Evolutionary conservation across 2,113 vertebrate genomes (phyloP), one percentile per base, ranked within the genome.

Genomic region (Zosterops pallidus): DNA sequence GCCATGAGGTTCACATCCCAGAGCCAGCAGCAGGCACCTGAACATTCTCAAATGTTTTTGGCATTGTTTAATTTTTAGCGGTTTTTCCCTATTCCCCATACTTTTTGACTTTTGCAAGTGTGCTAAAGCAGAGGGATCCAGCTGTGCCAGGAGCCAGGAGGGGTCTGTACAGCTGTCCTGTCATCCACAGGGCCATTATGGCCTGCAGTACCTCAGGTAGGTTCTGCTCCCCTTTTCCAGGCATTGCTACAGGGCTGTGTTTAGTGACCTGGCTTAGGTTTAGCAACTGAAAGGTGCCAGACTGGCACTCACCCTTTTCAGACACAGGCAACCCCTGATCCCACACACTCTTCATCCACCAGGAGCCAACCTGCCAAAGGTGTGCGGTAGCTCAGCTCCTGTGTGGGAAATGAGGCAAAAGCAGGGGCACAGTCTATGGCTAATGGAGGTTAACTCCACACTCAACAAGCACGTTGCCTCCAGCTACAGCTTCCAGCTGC

Each of bases 371-470:
- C 31, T 21, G 8, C 12, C 23, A n/a, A 80, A 74, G 60, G 29
- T 35, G 28, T 26, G 29, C 55, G 53, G n/a, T 3, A 62, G 37
- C 35, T 65, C 49, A 79, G 46, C 10, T 79, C 10, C 5, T 1
- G 0, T 3, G 10, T 25, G 69, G 79, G 59, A 56, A 79, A 80
- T 1, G 2, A 71, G 41, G 49, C 24, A 65, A 57, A 83, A 79
- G 19, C 28, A 49, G 0, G 0, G 15, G 37, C 13, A 41, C 10
- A 26, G 42, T 24, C 64, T 39, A 3, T 0, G 12, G 47, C 70
- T 83, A 71, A 65, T 41, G 76, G 67, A 55, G 10, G 4, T 13
- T 6, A 65, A 39, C 47, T 52, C 57, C 47, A 29, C 23, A 49
- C 44, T 70, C 47, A 31, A 13, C 29, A 26, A 57, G 20, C 11